Evolutionary conservation across 2,113 vertebrate genomes (phyloP), one percentile per base, ranked within the genome.

Genomic region (Cyanoliseus patagonus): DNA sequence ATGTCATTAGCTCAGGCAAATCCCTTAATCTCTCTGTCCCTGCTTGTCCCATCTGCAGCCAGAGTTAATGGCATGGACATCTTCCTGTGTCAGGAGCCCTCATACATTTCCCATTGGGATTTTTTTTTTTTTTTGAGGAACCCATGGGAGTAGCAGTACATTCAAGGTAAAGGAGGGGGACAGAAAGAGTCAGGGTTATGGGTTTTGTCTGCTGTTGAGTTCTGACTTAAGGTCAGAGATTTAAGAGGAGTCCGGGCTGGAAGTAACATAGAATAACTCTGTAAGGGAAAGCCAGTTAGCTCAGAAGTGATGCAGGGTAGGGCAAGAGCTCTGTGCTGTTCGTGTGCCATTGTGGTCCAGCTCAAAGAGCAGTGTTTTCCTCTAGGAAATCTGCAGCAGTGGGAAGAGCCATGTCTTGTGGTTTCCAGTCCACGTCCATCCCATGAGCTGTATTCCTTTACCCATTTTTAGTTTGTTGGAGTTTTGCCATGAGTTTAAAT

Each of bases 321-420:
- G 74, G 46, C 35, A 52, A 17, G 30, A 66, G 59, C 66, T 83
- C 35, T 1, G 0, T 25, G 63, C 64, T 39, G 20, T 24, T 69
- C 0, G 0, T 4, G 2, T 74, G 55, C 75, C 16, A 0, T 13
- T 1, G 1, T 33, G 30, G 23, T 33, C 37, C 66, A 49, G 70
- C 46, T 57, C 37, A 35, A 52, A 69, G 44, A 75, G 16, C 0
- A 1, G 14, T 31, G 39, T 5, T 33, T 90, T 78, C 52, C 64
- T 80, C 39, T 27, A 47, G 59, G 59, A 62, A 35, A 64, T 46
- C 44, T 41, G 59, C 67, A 17, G 67, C 53, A 35, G 13, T 39
- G 73, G n/a, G 68, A 68, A 80, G 8, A 67, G 10, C 25, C 1
- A 1, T 11, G 9, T 77, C 33, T 19, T 1, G 1, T 35, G 37